phyloP scores from a whole-genome alignment of 2,113 vertebrate genomes.

The Ceyx melanurus region DNA sequence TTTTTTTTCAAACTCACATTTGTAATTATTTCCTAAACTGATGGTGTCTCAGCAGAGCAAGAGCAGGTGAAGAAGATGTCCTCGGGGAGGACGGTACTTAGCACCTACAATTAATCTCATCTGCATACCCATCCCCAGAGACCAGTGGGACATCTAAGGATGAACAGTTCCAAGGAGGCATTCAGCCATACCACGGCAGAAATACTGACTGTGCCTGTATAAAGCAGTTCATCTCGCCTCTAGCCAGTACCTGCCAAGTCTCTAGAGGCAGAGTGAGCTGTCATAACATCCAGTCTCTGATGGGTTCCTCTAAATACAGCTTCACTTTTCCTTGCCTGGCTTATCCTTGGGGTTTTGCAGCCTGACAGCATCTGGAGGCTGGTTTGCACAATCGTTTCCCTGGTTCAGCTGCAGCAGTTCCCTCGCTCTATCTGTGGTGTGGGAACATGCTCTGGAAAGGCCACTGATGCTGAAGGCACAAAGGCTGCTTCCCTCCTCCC shows the following conservation, averaged over 20 bases:
- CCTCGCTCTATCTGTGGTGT: neutral
- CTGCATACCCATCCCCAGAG: neutral
- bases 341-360: neutral
- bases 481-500: neutral
- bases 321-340: neutral
- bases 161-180: neutral
- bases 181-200: neutral
- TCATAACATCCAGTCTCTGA: neutral
- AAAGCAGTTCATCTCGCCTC: neutral
- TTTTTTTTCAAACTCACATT: neutral
- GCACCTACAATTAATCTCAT: neutral
- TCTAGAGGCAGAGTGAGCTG: neutral
- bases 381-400: neutral
- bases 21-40: constrained; percentile 46
- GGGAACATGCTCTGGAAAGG: neutral
- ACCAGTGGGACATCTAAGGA: neutral
- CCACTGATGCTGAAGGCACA: neutral
- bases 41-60: neutral
- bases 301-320: neutral
- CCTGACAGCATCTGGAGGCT: neutral
- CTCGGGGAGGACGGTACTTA: neutral
- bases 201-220: neutral
- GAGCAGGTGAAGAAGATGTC: neutral
- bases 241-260: neutral
- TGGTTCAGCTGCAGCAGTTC: neutral